A percentile compares a stretch with the other conserved stretches of the same genome.
These are phyloP conservation scores for Sinhomidia bicolor DNA, from an alignment of 2,888 invertebrate species.

Conservation along the genomic window DNA sequence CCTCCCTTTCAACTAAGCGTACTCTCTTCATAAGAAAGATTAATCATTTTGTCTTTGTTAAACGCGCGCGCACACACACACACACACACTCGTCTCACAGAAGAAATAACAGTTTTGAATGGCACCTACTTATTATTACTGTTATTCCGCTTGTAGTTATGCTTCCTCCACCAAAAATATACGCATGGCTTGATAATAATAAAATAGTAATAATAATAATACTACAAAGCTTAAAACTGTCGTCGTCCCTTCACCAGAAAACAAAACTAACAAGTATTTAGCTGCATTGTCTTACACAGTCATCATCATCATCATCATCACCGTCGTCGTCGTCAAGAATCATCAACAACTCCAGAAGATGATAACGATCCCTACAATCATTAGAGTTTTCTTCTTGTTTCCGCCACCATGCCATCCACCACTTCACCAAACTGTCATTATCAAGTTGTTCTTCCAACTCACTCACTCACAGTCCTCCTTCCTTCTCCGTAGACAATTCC, in stretches of 20 bases:
- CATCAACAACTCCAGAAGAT: slow-evolving; percentile 15
- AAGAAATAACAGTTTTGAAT: slow-evolving; percentile 19
- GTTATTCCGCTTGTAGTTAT: not conserved
- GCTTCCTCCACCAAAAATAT: not conserved
- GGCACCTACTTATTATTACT: slow-evolving; percentile 31
- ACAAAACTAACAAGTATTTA: slow-evolving; percentile 16
- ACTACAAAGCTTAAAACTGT: slow-evolving; percentile 13
- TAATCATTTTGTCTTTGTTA: slow-evolving; percentile 22
- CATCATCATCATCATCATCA: too few relatives aligned
- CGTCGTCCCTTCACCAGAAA: not conserved
- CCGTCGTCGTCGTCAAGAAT: slow-evolving; percentile 31
- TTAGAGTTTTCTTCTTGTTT: slow-evolving; percentile 57
- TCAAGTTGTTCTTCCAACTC: slow-evolving; percentile 39
- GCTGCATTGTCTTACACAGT: slow-evolving; percentile 31
- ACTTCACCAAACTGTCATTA: slow-evolving; percentile 49
- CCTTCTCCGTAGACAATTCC: slow-evolving; percentile 1
- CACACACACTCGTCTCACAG: not conserved
- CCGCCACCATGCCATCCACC: slow-evolving; percentile 19
- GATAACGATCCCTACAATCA: slow-evolving; percentile 71
- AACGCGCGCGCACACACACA: too few relatives aligned
- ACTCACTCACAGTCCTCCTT: slow-evolving; percentile 1
- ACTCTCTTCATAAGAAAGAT: slow-evolving; percentile 16
- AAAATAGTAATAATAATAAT: too few relatives aligned
- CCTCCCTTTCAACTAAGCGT: not conserved
- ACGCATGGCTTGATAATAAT: slow-evolving; percentile 29